Conservation (phyloP, 1,140 invertebrate species). For the Eupeodes corollae region DNA sequence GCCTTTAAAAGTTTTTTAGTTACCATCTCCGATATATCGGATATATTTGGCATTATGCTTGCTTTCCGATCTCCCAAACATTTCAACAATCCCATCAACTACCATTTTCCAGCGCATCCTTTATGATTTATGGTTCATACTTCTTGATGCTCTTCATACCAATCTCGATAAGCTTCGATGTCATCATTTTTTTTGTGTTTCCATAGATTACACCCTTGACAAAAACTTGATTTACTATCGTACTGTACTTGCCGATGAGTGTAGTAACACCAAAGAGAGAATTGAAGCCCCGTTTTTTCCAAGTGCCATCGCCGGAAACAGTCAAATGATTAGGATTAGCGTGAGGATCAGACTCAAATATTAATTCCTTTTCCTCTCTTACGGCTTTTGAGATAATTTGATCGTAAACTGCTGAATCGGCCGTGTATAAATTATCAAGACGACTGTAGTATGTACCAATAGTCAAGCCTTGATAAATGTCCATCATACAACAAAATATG, state of each 20-base stretch:
- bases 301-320: no score
- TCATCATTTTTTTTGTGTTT: not conserved
- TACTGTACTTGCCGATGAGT: not conserved
- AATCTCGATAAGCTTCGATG: not conserved
- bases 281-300: no score
- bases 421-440: not conserved
- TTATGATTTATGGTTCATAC: constrained; percentile 16
- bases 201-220: not conserved
- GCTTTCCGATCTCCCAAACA: constrained; percentile 14
- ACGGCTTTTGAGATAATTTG: no score
- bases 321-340: no score
- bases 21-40: constrained; percentile 20
- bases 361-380: no score
- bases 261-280: not conserved
- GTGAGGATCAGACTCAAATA: no score
- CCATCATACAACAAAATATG: constrained; percentile 17
- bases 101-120: constrained; percentile 18
- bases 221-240: constrained; percentile 1
- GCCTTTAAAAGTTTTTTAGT: constrained; percentile 15
- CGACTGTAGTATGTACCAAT: constrained; percentile 8
- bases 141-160: not conserved
- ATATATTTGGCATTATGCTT: constrained; percentile 13
- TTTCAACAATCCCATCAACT: constrained; percentile 15
- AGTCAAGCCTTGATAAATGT: constrained; percentile 11
- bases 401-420: no score